Conservation (phyloP, 2,113 vertebrate species). For the Malaclemys terrapin region DNA sequence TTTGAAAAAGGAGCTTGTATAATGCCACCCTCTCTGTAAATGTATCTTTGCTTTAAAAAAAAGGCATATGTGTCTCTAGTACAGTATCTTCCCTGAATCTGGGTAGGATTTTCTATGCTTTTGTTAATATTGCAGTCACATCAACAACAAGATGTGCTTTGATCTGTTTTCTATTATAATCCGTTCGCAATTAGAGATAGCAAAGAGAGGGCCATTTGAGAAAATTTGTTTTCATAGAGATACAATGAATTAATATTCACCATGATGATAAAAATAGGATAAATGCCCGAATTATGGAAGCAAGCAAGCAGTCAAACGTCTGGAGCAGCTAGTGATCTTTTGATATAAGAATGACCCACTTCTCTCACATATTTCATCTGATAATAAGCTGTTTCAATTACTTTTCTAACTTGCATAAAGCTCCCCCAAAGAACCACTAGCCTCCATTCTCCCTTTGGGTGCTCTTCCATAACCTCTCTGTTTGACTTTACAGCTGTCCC, state of each 20-base stretch:
- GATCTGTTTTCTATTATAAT: background rate
- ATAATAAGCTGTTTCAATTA: background rate
- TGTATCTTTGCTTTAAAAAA: background rate
- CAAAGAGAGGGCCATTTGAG: background rate
- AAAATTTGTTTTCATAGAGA: background rate
- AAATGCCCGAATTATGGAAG: background rate
- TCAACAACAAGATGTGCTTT: rapidly evolving
- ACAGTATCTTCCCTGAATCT: background rate
- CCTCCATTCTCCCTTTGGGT: background rate
- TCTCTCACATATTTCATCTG: background rate
- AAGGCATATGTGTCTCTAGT: background rate
- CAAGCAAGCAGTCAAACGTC: background rate
- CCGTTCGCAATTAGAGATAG: background rate
- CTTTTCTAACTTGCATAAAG: background rate
- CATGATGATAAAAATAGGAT: rapidly evolving
- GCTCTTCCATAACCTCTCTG: background rate
- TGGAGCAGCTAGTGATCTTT: background rate
- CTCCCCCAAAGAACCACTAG: background rate
- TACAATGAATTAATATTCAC: background rate
- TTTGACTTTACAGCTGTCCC: background rate
- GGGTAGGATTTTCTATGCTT: background rate
- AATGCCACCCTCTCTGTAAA: background rate
- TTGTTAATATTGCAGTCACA: background rate
- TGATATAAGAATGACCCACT: background rate
- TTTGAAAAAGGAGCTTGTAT: background rate